Percentiles rank a stretch among this genome's conserved stretches.
These are phyloP conservation scores for Uloborus plumipes DNA, from an alignment of 2,888 invertebrate genomes.

Conservation along the genomic window DNA sequence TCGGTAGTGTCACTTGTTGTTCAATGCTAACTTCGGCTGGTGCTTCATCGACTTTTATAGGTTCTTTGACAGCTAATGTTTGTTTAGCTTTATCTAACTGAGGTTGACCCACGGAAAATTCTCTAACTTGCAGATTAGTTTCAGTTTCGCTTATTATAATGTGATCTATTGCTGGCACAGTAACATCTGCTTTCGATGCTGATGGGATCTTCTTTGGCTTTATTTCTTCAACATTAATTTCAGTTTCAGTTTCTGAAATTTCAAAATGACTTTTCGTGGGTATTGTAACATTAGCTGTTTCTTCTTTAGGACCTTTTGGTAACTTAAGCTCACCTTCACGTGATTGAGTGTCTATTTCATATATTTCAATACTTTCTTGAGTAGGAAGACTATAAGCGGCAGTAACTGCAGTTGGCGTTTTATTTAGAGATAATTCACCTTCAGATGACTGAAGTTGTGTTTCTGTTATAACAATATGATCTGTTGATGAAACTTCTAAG, in stretches of 20 bases:
- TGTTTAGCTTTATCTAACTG: slow-evolving; percentile 66
- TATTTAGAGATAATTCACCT: slow-evolving; percentile 14
- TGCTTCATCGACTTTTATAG: slow-evolving; percentile 51
- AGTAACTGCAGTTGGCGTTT: slow-evolving; percentile 33
- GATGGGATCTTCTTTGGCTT: slow-evolving; percentile 29
- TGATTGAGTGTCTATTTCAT: slow-evolving; percentile 29
- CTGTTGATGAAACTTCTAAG: slow-evolving; percentile 61
- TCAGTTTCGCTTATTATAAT: slow-evolving; percentile 58
- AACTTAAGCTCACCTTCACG: slow-evolving; percentile 29
- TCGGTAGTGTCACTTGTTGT: slow-evolving; percentile 49
- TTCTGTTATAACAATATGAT: slow-evolving; percentile 64
- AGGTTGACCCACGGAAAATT: slow-evolving; percentile 50
- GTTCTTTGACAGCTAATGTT: slow-evolving; percentile 53
- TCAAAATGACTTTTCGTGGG: slow-evolving; percentile 57
- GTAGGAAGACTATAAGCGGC: slow-evolving; percentile 58
- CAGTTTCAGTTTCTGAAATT: slow-evolving; percentile 80
- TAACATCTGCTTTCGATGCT: slow-evolving; percentile 42
- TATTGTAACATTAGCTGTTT: slow-evolving; percentile 46
- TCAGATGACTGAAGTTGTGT: slow-evolving; percentile 80
- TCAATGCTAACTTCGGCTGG: slow-evolving; percentile 56
- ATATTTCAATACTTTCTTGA: slow-evolving; percentile 59
- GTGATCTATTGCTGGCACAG: slow-evolving; percentile 53
- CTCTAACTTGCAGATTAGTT: slow-evolving; percentile 55
- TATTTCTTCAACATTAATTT: slow-evolving; percentile 47
- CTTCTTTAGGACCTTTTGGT: slow-evolving; percentile 31